Conservation (phyloP, 2,797 vertebrate species). For the Sebastes iracundus region DNA sequence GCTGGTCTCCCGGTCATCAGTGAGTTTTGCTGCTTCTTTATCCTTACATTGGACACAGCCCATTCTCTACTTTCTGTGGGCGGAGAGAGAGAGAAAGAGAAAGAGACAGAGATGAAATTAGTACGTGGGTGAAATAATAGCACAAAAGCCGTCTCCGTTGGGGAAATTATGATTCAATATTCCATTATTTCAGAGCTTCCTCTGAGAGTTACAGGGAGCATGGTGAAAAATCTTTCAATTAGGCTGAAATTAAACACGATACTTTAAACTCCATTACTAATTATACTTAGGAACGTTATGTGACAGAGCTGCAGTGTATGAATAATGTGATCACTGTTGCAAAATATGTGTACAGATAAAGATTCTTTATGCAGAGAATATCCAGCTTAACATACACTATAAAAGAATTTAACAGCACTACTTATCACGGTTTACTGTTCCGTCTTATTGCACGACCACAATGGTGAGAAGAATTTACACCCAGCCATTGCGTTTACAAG, state of each 20-base stretch:
- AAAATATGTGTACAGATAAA: not conserved
- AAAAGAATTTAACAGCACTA: constrained; percentile 7
- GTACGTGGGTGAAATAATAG: constrained; percentile 49
- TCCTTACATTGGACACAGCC: constrained; percentile 99
- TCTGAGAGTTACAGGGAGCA: constrained; percentile 54
- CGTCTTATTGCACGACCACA: constrained; percentile 22
- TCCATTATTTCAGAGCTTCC: constrained; percentile 73
- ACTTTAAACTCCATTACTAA: constrained; percentile 49
- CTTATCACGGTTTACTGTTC: constrained; percentile 40
- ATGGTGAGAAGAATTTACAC: constrained; percentile 39
- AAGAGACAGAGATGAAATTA: constrained; percentile 47
- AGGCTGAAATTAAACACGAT: constrained; percentile 66
- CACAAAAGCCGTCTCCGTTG: constrained; percentile 50
- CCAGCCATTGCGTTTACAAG: constrained; percentile 54
- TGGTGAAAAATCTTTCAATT: constrained; percentile 66
- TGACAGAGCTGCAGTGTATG: not conserved
- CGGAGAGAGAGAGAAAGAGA: constrained; percentile 16
- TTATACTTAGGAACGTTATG: constrained; percentile 45
- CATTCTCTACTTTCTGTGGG: constrained; percentile 96
- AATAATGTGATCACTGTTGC: not conserved
- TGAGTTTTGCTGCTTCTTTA: constrained; percentile 99
- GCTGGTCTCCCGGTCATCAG: constrained; percentile 95
- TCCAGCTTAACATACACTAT: not conserved
- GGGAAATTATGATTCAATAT: constrained; percentile 69
- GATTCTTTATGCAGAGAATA: constrained; percentile 19